Conservation (phyloP, 2,797 vertebrate genomes). For the Poliocrania exsul region DNA sequence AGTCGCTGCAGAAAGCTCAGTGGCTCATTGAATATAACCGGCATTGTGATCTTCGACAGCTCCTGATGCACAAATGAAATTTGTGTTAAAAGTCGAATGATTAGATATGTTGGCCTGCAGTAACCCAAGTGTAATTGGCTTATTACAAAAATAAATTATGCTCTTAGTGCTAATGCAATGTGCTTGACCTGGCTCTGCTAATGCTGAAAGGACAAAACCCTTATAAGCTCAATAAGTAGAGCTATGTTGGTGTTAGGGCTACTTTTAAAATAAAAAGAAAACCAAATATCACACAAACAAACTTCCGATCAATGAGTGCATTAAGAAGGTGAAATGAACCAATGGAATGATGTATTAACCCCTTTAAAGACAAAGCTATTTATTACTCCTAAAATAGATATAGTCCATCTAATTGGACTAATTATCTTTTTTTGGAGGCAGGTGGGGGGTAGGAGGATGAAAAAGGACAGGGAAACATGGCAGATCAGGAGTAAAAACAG, state of each 20-base stretch:
- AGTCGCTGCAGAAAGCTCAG: slow-evolving; percentile 96
- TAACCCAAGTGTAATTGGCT: slow-evolving; percentile 32
- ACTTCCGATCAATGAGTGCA: background rate
- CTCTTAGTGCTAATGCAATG: slow-evolving; percentile 13
- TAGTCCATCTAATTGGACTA: background rate
- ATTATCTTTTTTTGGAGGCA: background rate
- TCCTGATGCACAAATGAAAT: slow-evolving; percentile 80
- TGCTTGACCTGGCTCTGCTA: slow-evolving; percentile 3
- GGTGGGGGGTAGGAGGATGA: rapidly evolving
- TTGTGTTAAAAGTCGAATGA: background rate
- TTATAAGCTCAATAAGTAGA: background rate
- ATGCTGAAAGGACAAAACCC: background rate
- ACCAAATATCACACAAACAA: background rate
- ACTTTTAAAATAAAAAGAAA: background rate
- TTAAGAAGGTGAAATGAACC: background rate
- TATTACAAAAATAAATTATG: slow-evolving; percentile 11
- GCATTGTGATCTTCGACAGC: slow-evolving; percentile 98
- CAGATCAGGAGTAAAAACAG: background rate
- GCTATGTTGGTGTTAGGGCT: background rate
- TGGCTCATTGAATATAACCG: slow-evolving; percentile 96
- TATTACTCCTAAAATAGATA: background rate
- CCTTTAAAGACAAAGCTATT: background rate
- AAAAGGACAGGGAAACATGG: background rate
- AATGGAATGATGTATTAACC: background rate
- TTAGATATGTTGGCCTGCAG: background rate